Conservation (phyloP, 1,140 invertebrate species). For the Brachionus angularis region DNA sequence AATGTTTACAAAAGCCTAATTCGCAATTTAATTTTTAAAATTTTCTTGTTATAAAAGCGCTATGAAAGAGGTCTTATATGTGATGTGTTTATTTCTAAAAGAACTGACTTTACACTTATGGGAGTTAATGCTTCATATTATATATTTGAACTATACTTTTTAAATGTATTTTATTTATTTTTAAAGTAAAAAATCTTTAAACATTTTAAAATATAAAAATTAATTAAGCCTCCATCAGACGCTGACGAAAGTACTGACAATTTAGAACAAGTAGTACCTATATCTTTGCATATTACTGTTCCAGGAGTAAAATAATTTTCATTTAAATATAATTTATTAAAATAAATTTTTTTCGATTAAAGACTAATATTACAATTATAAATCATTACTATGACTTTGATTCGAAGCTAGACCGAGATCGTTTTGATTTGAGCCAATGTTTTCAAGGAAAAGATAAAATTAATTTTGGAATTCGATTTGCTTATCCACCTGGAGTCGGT, state of each 20-base stretch:
- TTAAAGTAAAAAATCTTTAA: neutral
- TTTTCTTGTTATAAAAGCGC: conserved; percentile 12
- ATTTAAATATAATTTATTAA: neutral
- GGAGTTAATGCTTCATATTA: neutral
- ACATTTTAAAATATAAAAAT: neutral
- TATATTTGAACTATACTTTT: neutral
- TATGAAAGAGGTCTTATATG: conserved; percentile 32
- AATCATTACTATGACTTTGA: conserved; percentile 37
- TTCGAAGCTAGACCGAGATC: neutral
- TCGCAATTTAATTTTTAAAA: neutral
- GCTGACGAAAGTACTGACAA: conserved; percentile 21
- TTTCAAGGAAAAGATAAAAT: conserved; percentile 39
- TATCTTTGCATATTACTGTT: conserved; percentile 7
- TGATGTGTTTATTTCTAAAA: conserved; percentile 34
- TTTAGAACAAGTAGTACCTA: conserved; percentile 1
- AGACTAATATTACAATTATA: conserved; percentile 15
- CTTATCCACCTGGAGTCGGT: conserved; percentile 26
- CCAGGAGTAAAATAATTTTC: neutral
- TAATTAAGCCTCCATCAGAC: no score
- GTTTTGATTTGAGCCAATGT: conserved; percentile 32
- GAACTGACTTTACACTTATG: neutral
- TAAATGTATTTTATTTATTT: neutral
- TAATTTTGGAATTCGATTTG: conserved; percentile 27
- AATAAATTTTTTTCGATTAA: neutral
- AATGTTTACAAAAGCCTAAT: neutral